phyloP scores from a whole-genome alignment of 2,888 invertebrate species.

The Synanthedon vespiformis region DNA sequence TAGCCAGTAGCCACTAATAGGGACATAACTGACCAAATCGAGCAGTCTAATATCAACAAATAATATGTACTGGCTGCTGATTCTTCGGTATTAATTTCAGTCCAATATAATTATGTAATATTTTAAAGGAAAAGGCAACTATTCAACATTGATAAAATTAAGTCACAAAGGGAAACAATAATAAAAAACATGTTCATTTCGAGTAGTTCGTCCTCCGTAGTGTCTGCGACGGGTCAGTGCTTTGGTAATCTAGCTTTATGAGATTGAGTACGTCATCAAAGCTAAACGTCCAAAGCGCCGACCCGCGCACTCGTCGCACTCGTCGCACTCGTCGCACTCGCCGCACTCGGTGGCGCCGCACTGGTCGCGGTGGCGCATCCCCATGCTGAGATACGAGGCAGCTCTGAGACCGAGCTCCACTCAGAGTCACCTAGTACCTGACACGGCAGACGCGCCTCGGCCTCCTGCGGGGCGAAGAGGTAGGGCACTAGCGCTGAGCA shows the following conservation, averaged over 20 bases:
- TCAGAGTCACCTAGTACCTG: constrained; percentile 94
- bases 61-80: too few species aligned
- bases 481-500: constrained; percentile 6
- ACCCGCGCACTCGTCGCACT: constrained; percentile 37
- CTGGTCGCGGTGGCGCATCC: constrained; percentile 5
- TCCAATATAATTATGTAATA: too few species aligned
- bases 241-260: constrained; percentile 98
- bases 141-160: too few species aligned
- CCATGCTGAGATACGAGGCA: constrained; percentile 65
- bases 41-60: too few species aligned
- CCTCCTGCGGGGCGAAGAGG: constrained; percentile 27
- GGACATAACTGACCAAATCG: too few species aligned
- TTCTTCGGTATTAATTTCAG: too few species aligned
- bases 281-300: constrained; percentile 92
- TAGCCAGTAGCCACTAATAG: too few species aligned
- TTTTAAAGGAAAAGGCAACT: too few species aligned
- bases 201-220: neutral
- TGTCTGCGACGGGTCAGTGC: constrained; percentile 55
- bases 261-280: constrained; percentile 80
- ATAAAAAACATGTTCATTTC: too few species aligned
- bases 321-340: neutral
- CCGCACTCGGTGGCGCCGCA: constrained; percentile 6
- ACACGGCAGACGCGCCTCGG: constrained; percentile 49
- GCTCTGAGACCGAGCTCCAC: constrained; percentile 65
- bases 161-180: too few species aligned